Evolutionary conservation across 2,113 vertebrate genomes (phyloP).

Genomic region (Progne subis): DNA sequence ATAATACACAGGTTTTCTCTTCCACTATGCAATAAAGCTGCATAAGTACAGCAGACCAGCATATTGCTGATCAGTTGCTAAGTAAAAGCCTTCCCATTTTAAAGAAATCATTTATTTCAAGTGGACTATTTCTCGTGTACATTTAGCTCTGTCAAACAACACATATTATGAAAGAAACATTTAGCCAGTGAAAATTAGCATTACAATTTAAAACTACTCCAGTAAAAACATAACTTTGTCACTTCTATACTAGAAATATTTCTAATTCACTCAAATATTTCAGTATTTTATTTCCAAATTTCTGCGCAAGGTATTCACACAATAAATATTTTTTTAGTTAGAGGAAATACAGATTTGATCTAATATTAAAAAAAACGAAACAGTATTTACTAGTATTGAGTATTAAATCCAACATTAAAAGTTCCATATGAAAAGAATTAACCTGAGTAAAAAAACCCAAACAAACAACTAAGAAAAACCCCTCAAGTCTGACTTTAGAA

Average conservation of each 20-base stretch:
- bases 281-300: not conserved
- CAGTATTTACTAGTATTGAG: not conserved
- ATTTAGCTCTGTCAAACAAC: not conserved
- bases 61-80: not conserved
- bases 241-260: not conserved
- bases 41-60: not conserved
- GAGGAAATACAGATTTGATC: not conserved
- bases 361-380: not conserved
- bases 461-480: not conserved
- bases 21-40: not conserved
- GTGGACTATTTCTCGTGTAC: not conserved
- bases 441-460: not conserved
- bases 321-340: not conserved
- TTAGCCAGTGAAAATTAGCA: not conserved
- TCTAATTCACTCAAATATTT: not conserved
- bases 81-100: not conserved
- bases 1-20: not conserved
- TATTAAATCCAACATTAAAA: not conserved
- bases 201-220: not conserved
- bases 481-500: not conserved
- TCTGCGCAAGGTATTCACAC: not conserved
- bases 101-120: not conserved
- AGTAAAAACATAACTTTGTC: not conserved
- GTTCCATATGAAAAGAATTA: not conserved
- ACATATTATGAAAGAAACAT: not conserved